Percentiles rank a stretch among this genome's conserved stretches.
phyloP scores from a whole-genome alignment of 1,140 invertebrate species.

The Lepidurus couesii region DNA sequence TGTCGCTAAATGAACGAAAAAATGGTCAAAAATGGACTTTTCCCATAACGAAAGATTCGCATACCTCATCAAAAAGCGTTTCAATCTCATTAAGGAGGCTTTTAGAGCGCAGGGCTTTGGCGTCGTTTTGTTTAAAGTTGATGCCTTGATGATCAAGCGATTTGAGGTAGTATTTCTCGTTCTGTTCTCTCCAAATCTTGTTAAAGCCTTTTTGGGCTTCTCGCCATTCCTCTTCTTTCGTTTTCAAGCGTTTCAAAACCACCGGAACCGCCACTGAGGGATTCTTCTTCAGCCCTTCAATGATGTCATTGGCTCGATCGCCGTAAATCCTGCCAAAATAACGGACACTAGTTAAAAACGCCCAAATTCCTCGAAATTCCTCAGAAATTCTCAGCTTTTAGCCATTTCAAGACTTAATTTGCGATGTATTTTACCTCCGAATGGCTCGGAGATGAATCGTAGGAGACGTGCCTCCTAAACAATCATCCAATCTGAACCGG shows the following conservation, averaged over 20 bases:
- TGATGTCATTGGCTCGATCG: slow-evolving; percentile 90
- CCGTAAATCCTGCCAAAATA: slow-evolving; percentile 74
- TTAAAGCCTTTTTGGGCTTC: slow-evolving; percentile 96
- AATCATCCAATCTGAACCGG: slow-evolving; percentile 85
- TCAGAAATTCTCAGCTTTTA: not conserved
- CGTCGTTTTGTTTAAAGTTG: slow-evolving; percentile 96
- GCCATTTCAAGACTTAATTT: not conserved
- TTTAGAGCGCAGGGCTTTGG: slow-evolving; percentile 92
- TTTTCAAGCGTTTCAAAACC: slow-evolving; percentile 84
- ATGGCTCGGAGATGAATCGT: slow-evolving; percentile 86
- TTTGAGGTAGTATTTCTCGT: slow-evolving; percentile 97
- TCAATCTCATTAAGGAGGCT: slow-evolving; percentile 94
- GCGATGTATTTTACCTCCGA: slow-evolving; percentile 49
- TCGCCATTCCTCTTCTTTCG: slow-evolving; percentile 97
- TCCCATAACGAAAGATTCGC: not conserved
- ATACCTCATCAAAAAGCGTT: slow-evolving; percentile 81
- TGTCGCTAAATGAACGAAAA: slow-evolving; percentile 55
- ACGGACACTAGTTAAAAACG: slow-evolving; percentile 10
- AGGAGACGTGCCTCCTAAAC: slow-evolving; percentile 82
- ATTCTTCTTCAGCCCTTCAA: slow-evolving; percentile 93
- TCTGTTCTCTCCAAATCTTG: slow-evolving; percentile 96
- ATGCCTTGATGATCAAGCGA: slow-evolving; percentile 97
- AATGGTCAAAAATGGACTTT: slow-evolving; percentile 17
- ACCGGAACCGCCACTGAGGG: slow-evolving; percentile 87
- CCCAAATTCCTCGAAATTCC: not conserved